Evolutionary conservation across 2,797 vertebrate genomes (phyloP).

Genomic region (Urosaurus nigricauda): DNA sequence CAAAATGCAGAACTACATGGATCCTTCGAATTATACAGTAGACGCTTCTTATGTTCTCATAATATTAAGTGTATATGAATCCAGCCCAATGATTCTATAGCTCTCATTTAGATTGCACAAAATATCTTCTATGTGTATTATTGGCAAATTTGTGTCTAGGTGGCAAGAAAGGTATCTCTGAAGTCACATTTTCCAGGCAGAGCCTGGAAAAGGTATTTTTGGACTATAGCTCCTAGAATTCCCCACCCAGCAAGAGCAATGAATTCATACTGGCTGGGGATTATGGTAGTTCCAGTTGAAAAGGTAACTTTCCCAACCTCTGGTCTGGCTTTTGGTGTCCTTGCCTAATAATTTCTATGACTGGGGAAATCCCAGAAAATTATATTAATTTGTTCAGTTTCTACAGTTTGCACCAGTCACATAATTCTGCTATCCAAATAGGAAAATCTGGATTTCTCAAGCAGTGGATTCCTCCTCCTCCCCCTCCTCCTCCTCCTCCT

Average conservation of each 20-base stretch:
- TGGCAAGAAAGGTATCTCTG: not conserved
- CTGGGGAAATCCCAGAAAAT: not conserved
- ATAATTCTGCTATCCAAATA: not conserved
- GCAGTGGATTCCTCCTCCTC: not conserved
- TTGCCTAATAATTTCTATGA: not conserved
- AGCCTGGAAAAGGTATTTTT: not conserved
- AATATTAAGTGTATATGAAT: constrained; percentile 6
- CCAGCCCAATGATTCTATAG: not conserved
- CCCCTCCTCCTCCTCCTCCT: not conserved
- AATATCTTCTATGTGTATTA: not conserved
- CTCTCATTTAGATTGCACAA: not conserved
- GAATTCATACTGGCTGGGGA: not conserved
- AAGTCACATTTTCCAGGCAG: not conserved
- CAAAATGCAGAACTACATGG: constrained; percentile 12
- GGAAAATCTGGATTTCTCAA: not conserved
- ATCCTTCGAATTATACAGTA: not conserved
- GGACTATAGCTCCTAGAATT: not conserved
- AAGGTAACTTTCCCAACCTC: not conserved
- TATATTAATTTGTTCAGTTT: not conserved
- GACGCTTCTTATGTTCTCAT: too few relatives aligned
- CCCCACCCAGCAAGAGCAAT: not conserved
- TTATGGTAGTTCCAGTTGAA: not conserved
- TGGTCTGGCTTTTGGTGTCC: not conserved
- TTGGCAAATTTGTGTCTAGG: not conserved
- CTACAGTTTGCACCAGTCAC: not conserved